Evolutionary conservation across 2,888 invertebrate genomes (phyloP).

Genomic region (Incurvaria masculella): DNA sequence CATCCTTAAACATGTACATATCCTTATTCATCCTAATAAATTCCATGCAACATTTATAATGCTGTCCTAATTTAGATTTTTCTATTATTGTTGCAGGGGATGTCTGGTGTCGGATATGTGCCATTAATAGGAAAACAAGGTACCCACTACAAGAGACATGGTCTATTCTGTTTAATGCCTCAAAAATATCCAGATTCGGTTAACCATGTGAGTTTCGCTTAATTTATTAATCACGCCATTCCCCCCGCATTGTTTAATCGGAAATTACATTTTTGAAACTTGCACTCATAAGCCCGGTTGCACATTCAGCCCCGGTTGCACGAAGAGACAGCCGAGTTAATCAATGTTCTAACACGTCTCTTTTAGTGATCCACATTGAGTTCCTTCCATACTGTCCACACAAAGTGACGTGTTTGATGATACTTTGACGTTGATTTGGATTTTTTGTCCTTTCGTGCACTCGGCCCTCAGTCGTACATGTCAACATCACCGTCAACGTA

Average conservation of each 20-base stretch:
- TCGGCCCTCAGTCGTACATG: too few species aligned
- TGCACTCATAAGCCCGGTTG: background rate
- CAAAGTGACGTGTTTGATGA: too few species aligned
- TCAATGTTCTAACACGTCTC: too few species aligned
- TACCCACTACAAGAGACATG: slow-evolving; percentile 68
- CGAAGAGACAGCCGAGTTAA: too few species aligned
- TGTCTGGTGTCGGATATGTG: slow-evolving; percentile 32
- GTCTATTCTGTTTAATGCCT: slow-evolving; percentile 85
- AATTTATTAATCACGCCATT: slow-evolving; percentile 6
- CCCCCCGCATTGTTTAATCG: background rate
- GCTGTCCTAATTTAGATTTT: background rate
- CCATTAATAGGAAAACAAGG: slow-evolving; percentile 69
- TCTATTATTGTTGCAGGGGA: slow-evolving; percentile 30
- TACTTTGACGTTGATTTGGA: too few species aligned
- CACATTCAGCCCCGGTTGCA: background rate
- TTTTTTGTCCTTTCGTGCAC: too few species aligned
- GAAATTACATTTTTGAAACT: background rate
- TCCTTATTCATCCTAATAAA: background rate
- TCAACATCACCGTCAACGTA: too few species aligned
- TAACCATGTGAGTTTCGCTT: slow-evolving; percentile 63
- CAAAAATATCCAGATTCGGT: slow-evolving; percentile 92
- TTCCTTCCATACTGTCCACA: too few species aligned
- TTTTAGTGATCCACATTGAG: too few species aligned
- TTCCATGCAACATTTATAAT: background rate
- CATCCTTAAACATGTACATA: background rate